Evolutionary conservation across 2,113 vertebrate species (phyloP).

Genomic region (Pangasianodon gigas): DNA sequence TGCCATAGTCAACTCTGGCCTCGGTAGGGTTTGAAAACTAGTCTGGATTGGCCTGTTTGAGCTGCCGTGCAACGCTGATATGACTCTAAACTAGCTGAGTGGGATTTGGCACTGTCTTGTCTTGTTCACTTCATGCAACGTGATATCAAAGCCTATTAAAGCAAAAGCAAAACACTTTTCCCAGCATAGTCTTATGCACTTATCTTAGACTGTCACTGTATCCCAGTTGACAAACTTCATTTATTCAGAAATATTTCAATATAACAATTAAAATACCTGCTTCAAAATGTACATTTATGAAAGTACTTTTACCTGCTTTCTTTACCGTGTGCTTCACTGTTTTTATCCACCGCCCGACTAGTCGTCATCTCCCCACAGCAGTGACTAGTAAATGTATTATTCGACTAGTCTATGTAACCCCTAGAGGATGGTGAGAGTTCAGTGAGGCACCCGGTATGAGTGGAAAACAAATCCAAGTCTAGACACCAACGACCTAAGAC

Average conservation of each 20-base stretch:
- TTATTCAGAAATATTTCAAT: not conserved
- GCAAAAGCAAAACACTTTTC: no score
- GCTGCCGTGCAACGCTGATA: not conserved
- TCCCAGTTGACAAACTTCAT: not conserved
- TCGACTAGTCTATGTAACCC: not conserved
- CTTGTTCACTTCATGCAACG: not conserved
- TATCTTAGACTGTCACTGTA: not conserved
- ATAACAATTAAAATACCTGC: not conserved
- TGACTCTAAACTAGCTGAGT: not conserved
- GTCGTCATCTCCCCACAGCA: not conserved
- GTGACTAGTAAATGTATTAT: not conserved
- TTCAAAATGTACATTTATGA: not conserved
- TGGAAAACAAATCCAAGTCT: not conserved
- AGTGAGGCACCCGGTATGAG: not conserved
- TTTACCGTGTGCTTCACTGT: not conserved
- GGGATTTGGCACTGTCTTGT: not conserved
- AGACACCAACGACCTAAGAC: not conserved
- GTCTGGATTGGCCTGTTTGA: not conserved
- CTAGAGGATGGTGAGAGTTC: not conserved
- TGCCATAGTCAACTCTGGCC: not conserved
- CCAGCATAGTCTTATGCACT: not conserved
- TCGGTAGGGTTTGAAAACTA: not conserved
- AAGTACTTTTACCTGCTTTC: not conserved
- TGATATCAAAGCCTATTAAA: not conserved
- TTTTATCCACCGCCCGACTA: not conserved